Conservation (phyloP, 2,797 vertebrate species). For the Botia almorhae region DNA sequence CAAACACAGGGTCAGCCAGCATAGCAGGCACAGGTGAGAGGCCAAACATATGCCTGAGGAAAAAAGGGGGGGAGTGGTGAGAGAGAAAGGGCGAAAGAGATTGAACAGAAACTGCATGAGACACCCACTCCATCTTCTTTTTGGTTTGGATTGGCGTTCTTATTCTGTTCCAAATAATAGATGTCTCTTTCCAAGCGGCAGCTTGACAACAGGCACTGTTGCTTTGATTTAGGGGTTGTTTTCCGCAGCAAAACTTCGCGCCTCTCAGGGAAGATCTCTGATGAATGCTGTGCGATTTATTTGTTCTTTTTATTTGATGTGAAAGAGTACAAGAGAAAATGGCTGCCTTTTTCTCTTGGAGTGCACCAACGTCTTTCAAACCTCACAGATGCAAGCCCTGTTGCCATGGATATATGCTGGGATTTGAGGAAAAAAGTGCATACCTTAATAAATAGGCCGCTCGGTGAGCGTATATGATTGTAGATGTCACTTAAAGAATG, state of each 20-base stretch:
- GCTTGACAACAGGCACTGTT: conserved; percentile 40
- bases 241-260: conserved; percentile 47
- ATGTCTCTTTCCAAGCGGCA: conserved; percentile 30
- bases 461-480: neutral
- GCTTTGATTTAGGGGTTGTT: conserved; percentile 54
- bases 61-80: conserved; percentile 43
- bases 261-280: conserved; percentile 57
- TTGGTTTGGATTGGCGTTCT: conserved; percentile 47
- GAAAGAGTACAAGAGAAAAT: conserved; percentile 51
- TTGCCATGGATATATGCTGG: conserved; percentile 42
- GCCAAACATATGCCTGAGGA: conserved; percentile 76
- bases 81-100: conserved; percentile 69
- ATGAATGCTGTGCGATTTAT: conserved; percentile 60
- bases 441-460: conserved; percentile 30
- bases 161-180: conserved; percentile 58
- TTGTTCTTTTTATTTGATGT: conserved; percentile 61
- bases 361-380: conserved; percentile 13
- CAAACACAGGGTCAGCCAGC: conserved; percentile 83
- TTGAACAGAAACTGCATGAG: conserved; percentile 55
- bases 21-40: conserved; percentile 82
- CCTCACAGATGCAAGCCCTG: conserved; percentile 14
- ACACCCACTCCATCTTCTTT: conserved; percentile 32
- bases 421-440: conserved; percentile 12
- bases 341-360: conserved; percentile 2
- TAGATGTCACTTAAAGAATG: neutral